A percentile compares a stretch with the other conserved stretches of the same genome.
Conservation (phyloP, 2,888 invertebrate species). For the Metacarcinus magister region DNA sequence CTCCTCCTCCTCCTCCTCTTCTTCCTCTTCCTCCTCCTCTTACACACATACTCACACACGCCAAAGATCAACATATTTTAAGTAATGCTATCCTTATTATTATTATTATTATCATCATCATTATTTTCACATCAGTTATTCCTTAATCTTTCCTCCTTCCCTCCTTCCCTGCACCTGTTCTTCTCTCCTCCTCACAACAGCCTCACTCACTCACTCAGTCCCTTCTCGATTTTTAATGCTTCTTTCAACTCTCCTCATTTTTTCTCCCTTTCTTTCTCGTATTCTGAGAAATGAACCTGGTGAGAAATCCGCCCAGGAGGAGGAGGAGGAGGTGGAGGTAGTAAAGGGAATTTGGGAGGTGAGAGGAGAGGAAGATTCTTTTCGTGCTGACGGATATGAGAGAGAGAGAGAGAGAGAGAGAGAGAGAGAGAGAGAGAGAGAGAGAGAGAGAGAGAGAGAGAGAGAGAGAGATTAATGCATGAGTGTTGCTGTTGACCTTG, state of each 20-base stretch:
- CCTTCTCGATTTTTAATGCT: background rate
- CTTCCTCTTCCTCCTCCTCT: background rate
- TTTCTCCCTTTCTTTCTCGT: background rate
- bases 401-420: slow-evolving; percentile 53
- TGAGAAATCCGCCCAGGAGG: background rate
- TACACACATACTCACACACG: background rate
- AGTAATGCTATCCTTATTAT: background rate
- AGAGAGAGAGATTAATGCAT: slow-evolving; percentile 8
- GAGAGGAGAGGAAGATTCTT: background rate
- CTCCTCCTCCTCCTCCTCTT: background rate
- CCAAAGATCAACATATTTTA: background rate
- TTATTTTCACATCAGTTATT: background rate
- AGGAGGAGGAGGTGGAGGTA: background rate
- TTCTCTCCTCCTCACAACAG: background rate
- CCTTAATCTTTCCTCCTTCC: background rate
- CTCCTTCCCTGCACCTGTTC: background rate
- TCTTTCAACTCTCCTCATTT: background rate
- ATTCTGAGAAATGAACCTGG: slow-evolving; percentile 10
- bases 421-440: slow-evolving; percentile 53
- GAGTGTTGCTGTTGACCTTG: background rate
- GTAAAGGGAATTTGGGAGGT: background rate
- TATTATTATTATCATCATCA: background rate
- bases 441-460: slow-evolving; percentile 38
- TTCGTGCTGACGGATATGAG: background rate
- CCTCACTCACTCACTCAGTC: background rate